Base-by-base conservation (phyloP, 1,140 invertebrate genomes). In the Elymnias hypermnestra region DNA sequence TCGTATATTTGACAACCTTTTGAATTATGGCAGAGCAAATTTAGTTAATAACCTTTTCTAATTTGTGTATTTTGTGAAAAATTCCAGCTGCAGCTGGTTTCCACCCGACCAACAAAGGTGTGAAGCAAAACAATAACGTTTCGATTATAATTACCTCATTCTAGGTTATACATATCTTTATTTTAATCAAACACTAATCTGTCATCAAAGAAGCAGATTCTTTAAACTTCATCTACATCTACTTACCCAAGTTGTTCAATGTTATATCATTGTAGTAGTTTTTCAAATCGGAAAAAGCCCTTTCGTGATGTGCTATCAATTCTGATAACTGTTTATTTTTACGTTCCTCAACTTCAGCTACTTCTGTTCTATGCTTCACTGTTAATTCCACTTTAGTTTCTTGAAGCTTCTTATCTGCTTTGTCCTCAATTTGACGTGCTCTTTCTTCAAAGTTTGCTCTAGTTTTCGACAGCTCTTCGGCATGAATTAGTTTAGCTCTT, bases 191-290 rank as follows among this genome's bases (percentile, higher is more conserved):
- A n/a, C n/a, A n/a, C n/a, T n/a, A n/a, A n/a, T n/a, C n/a, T n/a
- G n/a, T n/a, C n/a, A n/a, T n/a, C n/a, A n/a, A n/a, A n/a, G n/a
- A n/a, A n/a, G n/a, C n/a, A n/a, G n/a, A n/a, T n/a, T n/a, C n/a
- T n/a, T n/a, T n/a, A n/a, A n/a, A n/a, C n/a, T n/a, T n/a, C n/a
- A n/a, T n/a, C n/a, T n/a, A n/a, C n/a, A n/a, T n/a, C 9, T 10
- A 8, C 23, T 42, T 56, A 75, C 82, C 93, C 45, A 98, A 87
- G 79, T 97, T 98, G 72, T 97, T 97, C 0, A 96, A 77, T 0
- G 94, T 96, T 25, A 98, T 96, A 57, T 97, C 95, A 64, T 97
- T 97, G 61, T 97, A 98, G 86, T 97, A 98, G 73, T 94, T 94
- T 81, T 97, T 97, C 69, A 97, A 92, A 70, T 97, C 94, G 28